Base-by-base conservation (phyloP, 2,113 vertebrate species). In the Cettia cetti region DNA sequence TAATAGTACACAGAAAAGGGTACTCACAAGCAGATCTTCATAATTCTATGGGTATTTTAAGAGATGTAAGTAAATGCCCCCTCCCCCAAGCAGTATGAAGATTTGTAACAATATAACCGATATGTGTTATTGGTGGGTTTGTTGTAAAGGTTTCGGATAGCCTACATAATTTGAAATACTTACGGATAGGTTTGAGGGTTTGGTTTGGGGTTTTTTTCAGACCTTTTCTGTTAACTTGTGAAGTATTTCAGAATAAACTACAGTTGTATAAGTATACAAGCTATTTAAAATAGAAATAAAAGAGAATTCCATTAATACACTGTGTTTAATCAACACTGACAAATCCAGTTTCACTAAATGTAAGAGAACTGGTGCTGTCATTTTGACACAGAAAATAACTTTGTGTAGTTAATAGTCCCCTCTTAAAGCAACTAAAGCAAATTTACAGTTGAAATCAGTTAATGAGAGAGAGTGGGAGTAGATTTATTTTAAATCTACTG, bases 401-500 rank as follows among this genome's bases (percentile, higher is more conserved):
- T 93, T 69, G 42, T 88, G 42, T 54, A 75, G 68, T 59, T 96
- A 94, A 86, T 78, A 89, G 59, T 76, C 47, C 82, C 22, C 72
- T 94, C 93, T 89, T 97, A 90, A 80, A 90, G 39, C 76, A 94
- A 83, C 82, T 89, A 75, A 86, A 90, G 77, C 45, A 94, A 78
- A 95, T 96, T 90, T 89, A 78, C 68, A 86, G 75, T 89, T 83
- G 24, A 94, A 80, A 94, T 92, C 76, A 64, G 89, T 92, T 92
- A 92, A 92, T 92, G 80, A 92, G 60, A 45, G 68, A 82, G 94
- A 78, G 92, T 97, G 69, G 91, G 95, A 91, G 80, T 89, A 86
- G 52, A 49, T 86, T 91, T 93, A 89, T 92, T 91, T 95, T 63
- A 93, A 90, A 92, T 66, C 44, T 52, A 17, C 64, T 84, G 80